A percentile compares a stretch with the other conserved stretches of the same genome.
phyloP scores from a whole-genome alignment of 2,113 vertebrate genomes.

The Tringa solitaria region DNA sequence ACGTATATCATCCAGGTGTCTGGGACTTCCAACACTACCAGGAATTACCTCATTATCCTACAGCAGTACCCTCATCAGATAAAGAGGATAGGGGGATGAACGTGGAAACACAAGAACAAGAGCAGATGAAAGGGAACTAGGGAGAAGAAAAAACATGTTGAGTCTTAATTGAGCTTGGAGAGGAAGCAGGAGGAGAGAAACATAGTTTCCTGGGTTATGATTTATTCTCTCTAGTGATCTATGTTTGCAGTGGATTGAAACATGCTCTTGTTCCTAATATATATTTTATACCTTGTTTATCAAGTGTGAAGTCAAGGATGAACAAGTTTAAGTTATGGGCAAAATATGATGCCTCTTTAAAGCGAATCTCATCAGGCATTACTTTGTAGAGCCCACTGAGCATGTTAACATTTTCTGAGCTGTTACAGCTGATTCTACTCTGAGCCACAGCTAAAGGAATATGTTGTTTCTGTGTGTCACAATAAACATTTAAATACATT shows the following conservation, averaged over 20 bases:
- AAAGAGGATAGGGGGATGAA: not conserved
- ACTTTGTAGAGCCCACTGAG: not conserved
- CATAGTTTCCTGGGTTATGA: not conserved
- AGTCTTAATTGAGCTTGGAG: constrained; percentile 36
- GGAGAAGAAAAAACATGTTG: constrained; percentile 27
- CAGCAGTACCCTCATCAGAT: constrained; percentile 5
- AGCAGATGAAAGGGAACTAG: constrained; percentile 32
- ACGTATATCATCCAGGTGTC: constrained; percentile 12
- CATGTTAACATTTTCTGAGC: not conserved
- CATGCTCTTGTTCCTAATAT: not conserved
- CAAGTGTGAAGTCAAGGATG: not conserved
- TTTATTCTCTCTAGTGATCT: constrained; percentile 39
- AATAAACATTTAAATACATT: not conserved
- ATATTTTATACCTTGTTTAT: constrained; percentile 22
- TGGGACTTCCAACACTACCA: constrained; percentile 24
- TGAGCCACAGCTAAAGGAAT: not conserved
- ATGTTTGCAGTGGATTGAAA: not conserved
- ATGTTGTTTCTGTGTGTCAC: not conserved
- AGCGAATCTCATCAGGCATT: not conserved
- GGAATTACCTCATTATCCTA: constrained; percentile 55
- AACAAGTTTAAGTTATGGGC: not conserved
- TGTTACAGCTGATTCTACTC: not conserved
- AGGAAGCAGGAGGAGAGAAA: constrained; percentile 25
- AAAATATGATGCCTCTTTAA: not conserved
- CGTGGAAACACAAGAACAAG: not conserved